Base-by-base conservation (phyloP, 2,888 invertebrate genomes). In the Plagiodera versicolora region DNA sequence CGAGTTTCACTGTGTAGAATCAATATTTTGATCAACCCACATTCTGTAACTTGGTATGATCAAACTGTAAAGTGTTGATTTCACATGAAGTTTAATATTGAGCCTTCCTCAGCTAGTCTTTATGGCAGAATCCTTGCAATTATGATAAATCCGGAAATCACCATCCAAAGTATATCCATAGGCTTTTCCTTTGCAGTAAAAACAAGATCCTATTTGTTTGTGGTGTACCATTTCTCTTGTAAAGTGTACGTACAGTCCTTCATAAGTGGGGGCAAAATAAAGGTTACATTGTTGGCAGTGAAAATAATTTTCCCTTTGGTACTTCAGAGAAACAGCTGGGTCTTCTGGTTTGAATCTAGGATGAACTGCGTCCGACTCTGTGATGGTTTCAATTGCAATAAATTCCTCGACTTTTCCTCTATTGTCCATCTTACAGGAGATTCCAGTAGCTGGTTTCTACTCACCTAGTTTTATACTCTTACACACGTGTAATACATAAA, bases 361-460 rank as follows among this genome's bases (percentile, higher is more conserved):
- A 65, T 79, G 79, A 4, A 75, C 73, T 19, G 79, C 77, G 68
- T 79, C 79, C 51, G 65, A 72, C 69, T 78, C 79, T 19, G 74
- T 68, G n/a, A 46, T 24, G 9, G 59, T 30, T 56, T 57, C 55
- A 39, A 57, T 39, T 11, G 28, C 10, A 10, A 54, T 48, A 14
- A 54, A 53, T 48, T 59, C 49, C 20, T 58, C 47, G 2, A 20
- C 24, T 53, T 47, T 24, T 47, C 53, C 19, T 14, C 44, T 44
- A n/a, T 24, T 45, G 46, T 46, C 60, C 58, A 47, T 58, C 45
- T 56, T n/a, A 16, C 11, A 32, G 28, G 10, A 32, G 11, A 19
- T n/a, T 20, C 19, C 16, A 18, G n/a, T n/a, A n/a, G n/a, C n/a
- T n/a, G n/a, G n/a, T n/a, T n/a, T n/a, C n/a, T n/a, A 24, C 24